Evolutionary conservation across 2,888 invertebrate genomes (phyloP).

Genomic region (Polyploca ridens): DNA sequence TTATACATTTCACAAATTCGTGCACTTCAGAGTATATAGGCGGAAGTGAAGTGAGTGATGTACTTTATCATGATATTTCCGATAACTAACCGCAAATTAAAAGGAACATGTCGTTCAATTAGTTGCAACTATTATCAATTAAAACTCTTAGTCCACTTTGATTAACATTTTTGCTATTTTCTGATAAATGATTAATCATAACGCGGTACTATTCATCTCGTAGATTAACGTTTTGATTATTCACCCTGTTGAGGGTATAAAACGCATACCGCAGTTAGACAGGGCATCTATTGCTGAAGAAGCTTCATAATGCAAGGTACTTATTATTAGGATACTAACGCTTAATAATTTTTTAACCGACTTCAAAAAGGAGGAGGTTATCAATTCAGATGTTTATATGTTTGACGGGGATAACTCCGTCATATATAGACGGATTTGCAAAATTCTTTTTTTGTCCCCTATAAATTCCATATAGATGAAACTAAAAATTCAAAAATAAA

Average conservation of each 20-base stretch:
- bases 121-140: slow-evolving; percentile 7
- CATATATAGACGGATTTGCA: too few relatives aligned
- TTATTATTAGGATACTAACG: too few relatives aligned
- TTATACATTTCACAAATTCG: neutral
- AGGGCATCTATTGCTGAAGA: slow-evolving; percentile 20
- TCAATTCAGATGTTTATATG: too few relatives aligned
- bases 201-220: slow-evolving; percentile 28
- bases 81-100: neutral
- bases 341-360: too few relatives aligned
- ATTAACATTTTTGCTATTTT: slow-evolving; percentile 22
- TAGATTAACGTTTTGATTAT: slow-evolving; percentile 25
- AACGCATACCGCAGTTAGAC: slow-evolving; percentile 15
- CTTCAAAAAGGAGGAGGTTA: too few relatives aligned
- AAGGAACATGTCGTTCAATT: slow-evolving; percentile 1
- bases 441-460: too few relatives aligned
- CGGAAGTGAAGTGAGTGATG: neutral
- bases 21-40: neutral
- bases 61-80: neutral
- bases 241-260: slow-evolving; percentile 25
- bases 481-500: too few relatives aligned
- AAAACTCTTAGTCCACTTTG: slow-evolving; percentile 11
- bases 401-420: too few relatives aligned
- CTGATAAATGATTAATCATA: slow-evolving; percentile 25
- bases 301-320: slow-evolving; percentile 37
- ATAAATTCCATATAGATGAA: too few relatives aligned